phyloP scores from a whole-genome alignment of 2,888 invertebrate genomes.

The Meiosimyza decipiens region DNA sequence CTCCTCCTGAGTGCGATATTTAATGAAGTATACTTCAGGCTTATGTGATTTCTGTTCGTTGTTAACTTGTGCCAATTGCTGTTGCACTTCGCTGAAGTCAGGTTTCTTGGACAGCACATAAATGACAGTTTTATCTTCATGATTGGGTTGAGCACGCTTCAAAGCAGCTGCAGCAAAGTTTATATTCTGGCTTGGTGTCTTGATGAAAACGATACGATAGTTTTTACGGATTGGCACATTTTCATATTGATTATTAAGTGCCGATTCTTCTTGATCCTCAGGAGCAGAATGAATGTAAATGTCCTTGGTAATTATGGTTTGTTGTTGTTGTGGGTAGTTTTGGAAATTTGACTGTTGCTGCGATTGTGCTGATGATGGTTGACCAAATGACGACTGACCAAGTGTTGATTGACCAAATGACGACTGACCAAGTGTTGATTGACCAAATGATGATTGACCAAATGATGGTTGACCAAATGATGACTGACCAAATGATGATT shows the following conservation, averaged over 20 bases:
- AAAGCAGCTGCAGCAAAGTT: constrained; percentile 62
- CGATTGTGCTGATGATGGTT: constrained; percentile 34
- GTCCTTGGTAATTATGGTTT: constrained; percentile 60
- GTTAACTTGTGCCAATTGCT: constrained; percentile 74
- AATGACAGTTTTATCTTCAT: constrained; percentile 66
- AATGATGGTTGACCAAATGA: constrained; percentile 36
- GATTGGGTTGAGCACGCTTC: constrained; percentile 56
- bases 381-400: constrained; percentile 30
- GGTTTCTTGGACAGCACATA: constrained; percentile 65
- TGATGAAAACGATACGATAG: constrained; percentile 66
- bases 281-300: constrained; percentile 64
- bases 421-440: constrained; percentile 36
- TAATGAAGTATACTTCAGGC: constrained; percentile 67
- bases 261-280: constrained; percentile 59
- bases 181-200: constrained; percentile 66
- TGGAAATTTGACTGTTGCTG: constrained; percentile 38
- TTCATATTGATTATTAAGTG: constrained; percentile 45
- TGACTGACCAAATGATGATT: constrained; percentile 36
- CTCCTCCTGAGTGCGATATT: constrained; percentile 65
- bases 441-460: constrained; percentile 41
- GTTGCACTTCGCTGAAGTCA: constrained; percentile 63
- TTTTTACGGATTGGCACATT: constrained; percentile 61
- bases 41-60: constrained; percentile 58
- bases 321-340: constrained; percentile 33
- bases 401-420: constrained; percentile 36